phyloP scores from a whole-genome alignment of 2,888 invertebrate genomes.

The Elegia similella region DNA sequence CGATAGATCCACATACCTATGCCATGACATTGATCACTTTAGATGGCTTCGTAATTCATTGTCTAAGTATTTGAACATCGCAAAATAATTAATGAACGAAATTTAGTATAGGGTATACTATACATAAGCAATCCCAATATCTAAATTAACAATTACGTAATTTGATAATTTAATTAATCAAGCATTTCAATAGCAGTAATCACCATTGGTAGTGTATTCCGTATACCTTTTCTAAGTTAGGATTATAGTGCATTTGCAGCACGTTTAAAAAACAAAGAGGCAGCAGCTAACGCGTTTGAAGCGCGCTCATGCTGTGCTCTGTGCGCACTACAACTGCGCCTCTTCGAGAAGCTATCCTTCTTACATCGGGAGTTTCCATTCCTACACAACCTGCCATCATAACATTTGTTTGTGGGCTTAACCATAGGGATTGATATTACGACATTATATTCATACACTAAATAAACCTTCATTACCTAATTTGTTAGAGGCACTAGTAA shows the following conservation, averaged over 20 bases:
- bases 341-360: conserved; percentile 50
- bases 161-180: conserved; percentile 34
- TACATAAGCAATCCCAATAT: conserved; percentile 46
- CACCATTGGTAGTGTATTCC: conserved; percentile 70
- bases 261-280: conserved; percentile 50
- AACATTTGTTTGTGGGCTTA: not conserved
- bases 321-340: conserved; percentile 13
- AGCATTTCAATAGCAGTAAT: conserved; percentile 52
- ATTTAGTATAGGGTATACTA: conserved; percentile 42
- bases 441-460: conserved; percentile 1
- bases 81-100: conserved; percentile 46
- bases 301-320: conserved; percentile 27
- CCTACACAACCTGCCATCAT: conserved; percentile 31
- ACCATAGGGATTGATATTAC: not conserved
- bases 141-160: conserved; percentile 41
- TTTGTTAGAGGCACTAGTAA: conserved; percentile 24
- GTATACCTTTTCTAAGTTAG: conserved; percentile 71
- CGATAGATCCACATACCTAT: conserved; percentile 32
- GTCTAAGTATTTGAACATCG: conserved; percentile 44
- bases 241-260: conserved; percentile 56
- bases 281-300: conserved; percentile 35
- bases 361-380: conserved; percentile 39
- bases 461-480: conserved; percentile 1
- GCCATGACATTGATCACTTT: conserved; percentile 64
- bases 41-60: conserved; percentile 41